Evolutionary conservation across 2,888 invertebrate species (phyloP).

Genomic region (Sturmia bella): DNA sequence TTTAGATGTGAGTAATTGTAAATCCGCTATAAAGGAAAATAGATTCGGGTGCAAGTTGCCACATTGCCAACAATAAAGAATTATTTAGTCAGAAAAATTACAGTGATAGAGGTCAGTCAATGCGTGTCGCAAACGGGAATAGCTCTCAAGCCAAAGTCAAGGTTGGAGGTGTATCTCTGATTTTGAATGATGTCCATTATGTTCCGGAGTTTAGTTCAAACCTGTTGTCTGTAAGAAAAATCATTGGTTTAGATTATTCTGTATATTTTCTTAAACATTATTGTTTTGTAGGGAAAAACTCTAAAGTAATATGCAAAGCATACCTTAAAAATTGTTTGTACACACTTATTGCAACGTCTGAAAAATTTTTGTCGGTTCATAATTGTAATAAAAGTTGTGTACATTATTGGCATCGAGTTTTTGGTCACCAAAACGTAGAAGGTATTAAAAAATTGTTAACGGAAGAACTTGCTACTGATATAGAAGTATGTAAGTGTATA

Average conservation of each 20-base stretch:
- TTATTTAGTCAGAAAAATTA: conserved; percentile 9
- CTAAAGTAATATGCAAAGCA: background rate
- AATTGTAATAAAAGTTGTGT: conserved; percentile 5
- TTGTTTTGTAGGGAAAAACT: background rate
- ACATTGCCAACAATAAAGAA: conserved; percentile 9
- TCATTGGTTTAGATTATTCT: background rate
- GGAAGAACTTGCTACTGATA: too few relatives aligned
- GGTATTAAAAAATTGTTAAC: background rate
- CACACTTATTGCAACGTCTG: conserved; percentile 34
- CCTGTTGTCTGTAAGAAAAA: conserved; percentile 12
- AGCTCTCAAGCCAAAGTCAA: conserved; percentile 12
- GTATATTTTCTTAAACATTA: too few relatives aligned
- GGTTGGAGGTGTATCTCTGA: background rate
- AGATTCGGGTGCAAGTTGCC: conserved; percentile 36
- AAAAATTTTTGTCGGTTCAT: conserved; percentile 3
- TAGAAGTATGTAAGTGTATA: background rate
- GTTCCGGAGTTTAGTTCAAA: conserved; percentile 13
- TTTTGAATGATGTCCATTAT: background rate
- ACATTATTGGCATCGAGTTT: conserved; percentile 12
- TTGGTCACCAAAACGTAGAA: background rate
- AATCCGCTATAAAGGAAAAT: too few relatives aligned
- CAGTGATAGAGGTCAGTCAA: background rate
- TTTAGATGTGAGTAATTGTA: too few relatives aligned
- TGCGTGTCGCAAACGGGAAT: conserved; percentile 16
- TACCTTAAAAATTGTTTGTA: conserved; percentile 20